A percentile compares a stretch with the other conserved stretches of the same genome.
These are phyloP conservation scores for Cossypha polioptera DNA, from an alignment of 2,797 vertebrate genomes.

Conservation along the genomic window DNA sequence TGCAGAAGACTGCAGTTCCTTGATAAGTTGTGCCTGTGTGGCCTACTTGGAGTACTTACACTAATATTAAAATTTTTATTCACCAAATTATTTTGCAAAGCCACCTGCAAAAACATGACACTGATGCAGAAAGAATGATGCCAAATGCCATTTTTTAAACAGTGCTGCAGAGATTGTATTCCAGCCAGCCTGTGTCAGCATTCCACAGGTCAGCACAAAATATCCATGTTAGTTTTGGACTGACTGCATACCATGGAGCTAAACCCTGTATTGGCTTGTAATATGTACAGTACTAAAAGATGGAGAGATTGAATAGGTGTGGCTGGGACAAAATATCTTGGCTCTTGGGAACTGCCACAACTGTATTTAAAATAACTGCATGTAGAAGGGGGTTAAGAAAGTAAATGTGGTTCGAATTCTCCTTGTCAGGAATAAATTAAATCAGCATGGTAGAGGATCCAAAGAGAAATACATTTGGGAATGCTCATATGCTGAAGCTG, in stretches of 20 bases:
- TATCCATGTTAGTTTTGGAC: slow-evolving; percentile 7
- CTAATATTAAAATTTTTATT: slow-evolving; percentile 32
- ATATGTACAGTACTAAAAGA: not conserved
- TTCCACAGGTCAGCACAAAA: not conserved
- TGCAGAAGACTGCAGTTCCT: not conserved
- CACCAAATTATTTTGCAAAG: slow-evolving; percentile 38
- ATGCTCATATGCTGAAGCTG: not conserved
- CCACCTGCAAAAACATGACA: slow-evolving; percentile 68
- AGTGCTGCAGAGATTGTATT: not conserved
- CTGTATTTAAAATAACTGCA: not conserved
- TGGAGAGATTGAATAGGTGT: not conserved
- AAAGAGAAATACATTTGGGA: slow-evolving; percentile 16
- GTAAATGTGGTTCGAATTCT: not conserved
- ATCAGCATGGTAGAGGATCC: not conserved
- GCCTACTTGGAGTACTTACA: not conserved
- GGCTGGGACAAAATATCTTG: not conserved
- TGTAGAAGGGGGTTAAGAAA: not conserved
- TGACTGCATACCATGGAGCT: not conserved
- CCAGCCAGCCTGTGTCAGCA: not conserved
- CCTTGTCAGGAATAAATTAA: slow-evolving; percentile 22
- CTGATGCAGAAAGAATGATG: not conserved
- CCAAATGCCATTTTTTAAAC: slow-evolving; percentile 30
- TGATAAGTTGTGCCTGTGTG: not conserved
- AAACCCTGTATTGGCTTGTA: not conserved
- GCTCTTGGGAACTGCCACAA: not conserved